Base-by-base conservation (phyloP, 1,140 invertebrate species). In the Penaeus vannamei region DNA sequence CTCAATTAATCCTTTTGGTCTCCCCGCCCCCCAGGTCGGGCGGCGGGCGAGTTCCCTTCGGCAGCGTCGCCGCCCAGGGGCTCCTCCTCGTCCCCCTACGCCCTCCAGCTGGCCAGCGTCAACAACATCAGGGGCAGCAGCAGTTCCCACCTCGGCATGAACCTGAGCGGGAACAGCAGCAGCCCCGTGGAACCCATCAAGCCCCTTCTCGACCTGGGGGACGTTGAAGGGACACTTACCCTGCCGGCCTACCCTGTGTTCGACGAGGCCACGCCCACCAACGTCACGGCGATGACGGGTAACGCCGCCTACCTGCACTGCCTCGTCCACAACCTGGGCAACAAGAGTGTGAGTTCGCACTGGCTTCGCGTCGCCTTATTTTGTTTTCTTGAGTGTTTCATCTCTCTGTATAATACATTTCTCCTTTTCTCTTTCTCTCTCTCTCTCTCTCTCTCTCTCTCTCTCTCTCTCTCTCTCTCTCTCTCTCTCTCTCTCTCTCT, bases 271-370 rank as follows among this genome's bases (percentile, higher is more conserved):
- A 64, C 97, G 72, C 95, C 95, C 61, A 95, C 95, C 61, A 98
- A 98, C 92, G 96, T 97, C 77, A 97, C 96, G 22, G 96, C 96
- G 0, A 93, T 97, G 53, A 93, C 97, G 72, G 96, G 96, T 85
- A 97, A 97, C 92, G 97, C 96, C 36, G 96, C 97, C 32, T 97
- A 97, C 91, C 94, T 97, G 91, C 97, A 96, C 92, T 97, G 97
- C 92, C 94, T 96, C 88, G 96, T 97, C 61, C 96, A 97, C 93
- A 97, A 97, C 93, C 94, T 97, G 90, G 96, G 96, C 85, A 97
- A 97, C 93, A 96, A 96, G 94, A 97, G 97, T 93, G 96, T 97
- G 93, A 89, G 87, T 89, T 53, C 10, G 46, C 46, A 14, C 46
- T 53, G 46, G 46, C 46, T 53, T 53, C 14, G 46, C 46, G 0